phyloP scores from a whole-genome alignment of 2,888 invertebrate genomes.

The Alviniconcha strummeri region DNA sequence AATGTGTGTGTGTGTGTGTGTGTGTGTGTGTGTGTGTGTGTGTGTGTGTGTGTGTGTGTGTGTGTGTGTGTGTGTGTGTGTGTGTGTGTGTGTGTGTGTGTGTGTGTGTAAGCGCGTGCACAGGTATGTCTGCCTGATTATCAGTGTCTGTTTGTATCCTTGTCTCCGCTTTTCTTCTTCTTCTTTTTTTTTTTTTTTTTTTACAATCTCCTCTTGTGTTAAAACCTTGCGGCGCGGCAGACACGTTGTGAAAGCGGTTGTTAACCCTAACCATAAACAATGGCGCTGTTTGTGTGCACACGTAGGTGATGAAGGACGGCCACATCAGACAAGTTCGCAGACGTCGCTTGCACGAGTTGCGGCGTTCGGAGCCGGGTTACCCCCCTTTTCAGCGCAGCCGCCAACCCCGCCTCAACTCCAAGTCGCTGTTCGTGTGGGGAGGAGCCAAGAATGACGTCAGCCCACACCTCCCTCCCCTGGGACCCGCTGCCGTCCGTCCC shows the following conservation, averaged over 20 bases:
- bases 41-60: neutral
- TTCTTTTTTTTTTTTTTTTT: too few relatives aligned
- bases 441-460: neutral
- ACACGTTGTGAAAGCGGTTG: too few relatives aligned
- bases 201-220: too few relatives aligned
- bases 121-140: too few relatives aligned
- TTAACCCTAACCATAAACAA: too few relatives aligned
- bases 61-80: neutral
- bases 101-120: too few relatives aligned
- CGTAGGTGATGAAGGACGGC: slow-evolving; percentile 46
- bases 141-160: too few relatives aligned
- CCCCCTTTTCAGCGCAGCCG: slow-evolving; percentile 16
- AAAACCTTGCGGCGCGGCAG: too few relatives aligned
- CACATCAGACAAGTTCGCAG: slow-evolving; percentile 52
- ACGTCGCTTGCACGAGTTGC: slow-evolving; percentile 48
- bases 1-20: neutral
- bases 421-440: slow-evolving; percentile 15
- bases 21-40: slow-evolving; percentile 8
- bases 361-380: slow-evolving; percentile 30
- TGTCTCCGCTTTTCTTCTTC: too few relatives aligned
- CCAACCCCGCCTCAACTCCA: slow-evolving; percentile 13
- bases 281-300: neutral
- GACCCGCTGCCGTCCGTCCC: neutral
- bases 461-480: neutral
- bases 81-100: neutral